phyloP scores from a whole-genome alignment of 2,888 invertebrate species.

The Diplolepis rosae region DNA sequence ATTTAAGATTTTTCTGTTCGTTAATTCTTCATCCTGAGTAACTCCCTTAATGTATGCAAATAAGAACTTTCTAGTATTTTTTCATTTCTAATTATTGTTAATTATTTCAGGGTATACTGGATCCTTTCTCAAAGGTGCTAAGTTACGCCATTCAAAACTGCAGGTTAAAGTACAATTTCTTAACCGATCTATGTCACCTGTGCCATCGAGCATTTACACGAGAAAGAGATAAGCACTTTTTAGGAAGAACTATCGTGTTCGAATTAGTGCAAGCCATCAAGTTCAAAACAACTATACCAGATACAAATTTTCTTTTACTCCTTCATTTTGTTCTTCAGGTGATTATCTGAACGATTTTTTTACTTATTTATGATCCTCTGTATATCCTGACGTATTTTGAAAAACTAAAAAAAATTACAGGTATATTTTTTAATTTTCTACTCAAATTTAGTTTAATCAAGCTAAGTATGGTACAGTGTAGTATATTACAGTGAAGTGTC shows the following conservation, averaged over 20 bases:
- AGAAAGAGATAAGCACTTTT: constrained; percentile 95
- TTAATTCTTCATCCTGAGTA: too few relatives aligned
- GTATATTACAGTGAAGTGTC: too few relatives aligned
- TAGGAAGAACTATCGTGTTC: constrained; percentile 93
- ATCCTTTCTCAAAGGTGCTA: constrained; percentile 96
- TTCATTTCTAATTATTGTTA: too few relatives aligned
- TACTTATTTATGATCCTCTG: too few relatives aligned
- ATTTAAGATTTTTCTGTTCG: too few relatives aligned
- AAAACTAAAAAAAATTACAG: too few relatives aligned
- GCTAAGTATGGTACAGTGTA: too few relatives aligned
- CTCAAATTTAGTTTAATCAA: neutral
- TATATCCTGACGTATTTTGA: too few relatives aligned
- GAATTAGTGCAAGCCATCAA: constrained; percentile 96
- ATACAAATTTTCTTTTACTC: constrained; percentile 93
- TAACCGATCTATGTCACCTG: constrained; percentile 91
- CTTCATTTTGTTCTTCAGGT: constrained; percentile 91
- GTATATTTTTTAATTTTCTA: constrained; percentile 29
- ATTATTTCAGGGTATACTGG: constrained; percentile 87
- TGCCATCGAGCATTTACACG: constrained; percentile 91
- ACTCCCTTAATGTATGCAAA: too few relatives aligned
- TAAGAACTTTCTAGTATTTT: too few relatives aligned
- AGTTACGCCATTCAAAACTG: constrained; percentile 94
- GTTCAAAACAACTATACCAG: constrained; percentile 95
- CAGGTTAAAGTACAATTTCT: constrained; percentile 83
- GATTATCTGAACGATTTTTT: too few relatives aligned